phyloP scores from a whole-genome alignment of 2,797 vertebrate species.

The Anguilla megastoma region DNA sequence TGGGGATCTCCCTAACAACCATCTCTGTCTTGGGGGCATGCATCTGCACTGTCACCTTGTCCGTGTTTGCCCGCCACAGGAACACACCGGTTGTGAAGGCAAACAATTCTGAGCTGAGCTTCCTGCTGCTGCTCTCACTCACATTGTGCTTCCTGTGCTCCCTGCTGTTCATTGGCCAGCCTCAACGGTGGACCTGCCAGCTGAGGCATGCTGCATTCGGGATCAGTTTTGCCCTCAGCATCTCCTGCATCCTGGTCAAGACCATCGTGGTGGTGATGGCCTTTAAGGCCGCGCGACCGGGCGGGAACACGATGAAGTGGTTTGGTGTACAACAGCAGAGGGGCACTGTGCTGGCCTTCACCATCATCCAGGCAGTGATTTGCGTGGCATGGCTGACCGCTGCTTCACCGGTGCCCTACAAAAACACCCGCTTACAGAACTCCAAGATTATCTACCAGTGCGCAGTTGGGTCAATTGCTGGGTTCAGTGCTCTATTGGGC shows the following conservation, averaged over 20 bases:
- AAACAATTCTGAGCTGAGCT: slow-evolving; percentile 52
- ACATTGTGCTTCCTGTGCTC: slow-evolving; percentile 39
- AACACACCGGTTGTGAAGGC: slow-evolving; percentile 44
- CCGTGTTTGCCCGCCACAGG: slow-evolving; percentile 31
- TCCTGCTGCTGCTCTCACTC: slow-evolving; percentile 46
- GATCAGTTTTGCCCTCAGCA: slow-evolving; percentile 49
- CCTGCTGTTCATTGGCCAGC: slow-evolving; percentile 49
- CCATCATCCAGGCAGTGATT: slow-evolving; percentile 47
- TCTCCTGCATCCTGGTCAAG: slow-evolving; percentile 55
- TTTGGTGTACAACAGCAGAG: slow-evolving; percentile 65
- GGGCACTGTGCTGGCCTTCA: slow-evolving; percentile 61
- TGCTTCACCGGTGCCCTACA: slow-evolving; percentile 55
- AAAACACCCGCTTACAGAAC: slow-evolving; percentile 61
- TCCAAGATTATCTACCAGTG: slow-evolving; percentile 67
- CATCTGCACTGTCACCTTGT: slow-evolving; percentile 32
- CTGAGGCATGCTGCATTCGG: slow-evolving; percentile 53
- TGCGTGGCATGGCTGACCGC: slow-evolving; percentile 60
- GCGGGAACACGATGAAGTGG: slow-evolving; percentile 59
- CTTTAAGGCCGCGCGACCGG: slow-evolving; percentile 55
- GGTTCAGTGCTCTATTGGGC: slow-evolving; percentile 64
- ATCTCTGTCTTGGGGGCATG: slow-evolving; percentile 39
- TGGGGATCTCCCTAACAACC: slow-evolving; percentile 46
- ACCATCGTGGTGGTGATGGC: slow-evolving; percentile 68
- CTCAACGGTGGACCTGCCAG: slow-evolving; percentile 48
- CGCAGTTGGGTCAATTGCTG: slow-evolving; percentile 56